These are phyloP conservation scores for Ceratotherium simum DNA, from an alignment of 2,113 vertebrate species.

Conservation along the genomic window DNA sequence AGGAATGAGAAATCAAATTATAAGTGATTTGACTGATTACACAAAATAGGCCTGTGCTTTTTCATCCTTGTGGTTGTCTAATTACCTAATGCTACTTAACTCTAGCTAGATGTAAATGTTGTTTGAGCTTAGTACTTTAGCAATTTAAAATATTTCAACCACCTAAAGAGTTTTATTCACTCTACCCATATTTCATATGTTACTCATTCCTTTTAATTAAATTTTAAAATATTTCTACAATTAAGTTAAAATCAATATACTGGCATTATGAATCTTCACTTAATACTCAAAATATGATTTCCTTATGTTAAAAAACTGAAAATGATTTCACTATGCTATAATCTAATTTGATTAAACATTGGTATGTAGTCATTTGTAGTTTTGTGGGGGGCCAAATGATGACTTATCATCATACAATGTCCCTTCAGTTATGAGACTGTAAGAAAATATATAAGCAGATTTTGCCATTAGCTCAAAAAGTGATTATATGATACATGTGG, in stretches of 20 bases:
- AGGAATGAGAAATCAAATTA: conserved; percentile 60
- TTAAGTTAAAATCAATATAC: conserved; percentile 52
- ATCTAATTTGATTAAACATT: not conserved
- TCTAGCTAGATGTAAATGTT: conserved; percentile 25
- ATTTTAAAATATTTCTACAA: conserved; percentile 15
- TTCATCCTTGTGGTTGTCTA: conserved; percentile 9
- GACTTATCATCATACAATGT: not conserved
- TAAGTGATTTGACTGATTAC: conserved; percentile 39
- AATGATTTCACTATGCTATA: not conserved
- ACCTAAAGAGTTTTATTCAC: not conserved
- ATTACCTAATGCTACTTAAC: conserved; percentile 42
- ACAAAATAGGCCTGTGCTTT: not conserved
- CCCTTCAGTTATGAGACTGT: not conserved
- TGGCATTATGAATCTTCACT: conserved; percentile 11
- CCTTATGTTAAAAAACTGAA: conserved; percentile 22
- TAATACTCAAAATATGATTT: conserved; percentile 18
- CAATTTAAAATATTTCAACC: conserved; percentile 35
- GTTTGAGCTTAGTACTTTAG: not conserved
- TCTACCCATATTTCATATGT: not conserved
- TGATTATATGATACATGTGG: not conserved
- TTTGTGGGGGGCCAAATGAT: not conserved
- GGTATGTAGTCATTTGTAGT: not conserved
- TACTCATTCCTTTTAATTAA: not conserved
- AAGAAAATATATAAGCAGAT: not conserved
- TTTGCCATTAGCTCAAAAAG: not conserved